Percentiles rank a stretch among this genome's conserved stretches.
Conservation (phyloP, 2,888 invertebrate species). For the Chelonus formosanus region DNA sequence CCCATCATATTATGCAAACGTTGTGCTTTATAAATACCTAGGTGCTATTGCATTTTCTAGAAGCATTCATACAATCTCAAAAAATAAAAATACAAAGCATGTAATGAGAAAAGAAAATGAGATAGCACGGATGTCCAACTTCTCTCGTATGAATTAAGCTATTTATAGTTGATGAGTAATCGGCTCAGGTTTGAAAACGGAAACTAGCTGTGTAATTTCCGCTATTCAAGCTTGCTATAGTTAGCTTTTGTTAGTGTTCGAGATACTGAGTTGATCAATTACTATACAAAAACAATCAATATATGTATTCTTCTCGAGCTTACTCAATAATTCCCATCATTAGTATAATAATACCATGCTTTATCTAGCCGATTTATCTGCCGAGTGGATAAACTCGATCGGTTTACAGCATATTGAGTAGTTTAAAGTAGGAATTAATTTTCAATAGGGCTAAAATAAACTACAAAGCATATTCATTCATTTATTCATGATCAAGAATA, state of each 20-base stretch:
- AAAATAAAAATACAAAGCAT: too few species aligned
- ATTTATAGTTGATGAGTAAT: slow-evolving; percentile 34
- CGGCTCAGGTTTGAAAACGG: neutral
- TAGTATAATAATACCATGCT: slow-evolving; percentile 2
- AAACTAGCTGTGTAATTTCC: neutral
- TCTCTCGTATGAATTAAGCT: slow-evolving; percentile 35
- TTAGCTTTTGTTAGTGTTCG: neutral
- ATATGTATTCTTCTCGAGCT: neutral
- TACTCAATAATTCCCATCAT: neutral
- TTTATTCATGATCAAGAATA: too few species aligned
- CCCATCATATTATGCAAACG: slow-evolving; percentile 15
- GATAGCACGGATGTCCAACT: neutral
- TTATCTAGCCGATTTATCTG: slow-evolving; percentile 1
- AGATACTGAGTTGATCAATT: too few species aligned
- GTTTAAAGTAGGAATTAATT: neutral
- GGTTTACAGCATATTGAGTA: slow-evolving; percentile 2
- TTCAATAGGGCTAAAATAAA: slow-evolving; percentile 1
- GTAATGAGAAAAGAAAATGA: neutral
- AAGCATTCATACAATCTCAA: too few species aligned
- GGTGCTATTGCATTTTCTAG: neutral
- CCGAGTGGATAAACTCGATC: slow-evolving; percentile 6
- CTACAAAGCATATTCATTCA: neutral
- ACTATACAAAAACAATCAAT: too few species aligned
- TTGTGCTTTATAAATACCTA: slow-evolving; percentile 10
- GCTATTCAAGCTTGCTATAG: neutral